phyloP scores from a whole-genome alignment of 2,888 invertebrate genomes.

The Plusia festucae region DNA sequence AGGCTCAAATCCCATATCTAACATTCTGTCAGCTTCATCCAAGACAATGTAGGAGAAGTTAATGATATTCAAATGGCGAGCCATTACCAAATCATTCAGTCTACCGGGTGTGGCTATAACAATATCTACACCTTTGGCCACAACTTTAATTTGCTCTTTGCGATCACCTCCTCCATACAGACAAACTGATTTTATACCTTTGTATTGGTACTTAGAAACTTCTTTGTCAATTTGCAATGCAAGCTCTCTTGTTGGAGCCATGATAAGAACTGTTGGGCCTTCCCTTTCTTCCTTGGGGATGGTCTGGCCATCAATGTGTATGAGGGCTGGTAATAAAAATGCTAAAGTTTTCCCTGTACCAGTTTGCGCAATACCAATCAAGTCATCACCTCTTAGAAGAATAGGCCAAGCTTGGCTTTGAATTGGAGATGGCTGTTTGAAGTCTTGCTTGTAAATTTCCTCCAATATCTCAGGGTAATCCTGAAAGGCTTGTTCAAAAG shows the following conservation, averaged over 20 bases:
- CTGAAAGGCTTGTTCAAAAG: constrained; percentile 95
- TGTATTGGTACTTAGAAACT: constrained; percentile 96
- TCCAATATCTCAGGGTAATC: constrained; percentile 95
- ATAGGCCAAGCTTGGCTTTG: constrained; percentile 99
- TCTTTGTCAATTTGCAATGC: constrained; percentile 98
- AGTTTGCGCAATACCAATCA: constrained; percentile 99
- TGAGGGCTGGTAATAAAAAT: constrained; percentile 96
- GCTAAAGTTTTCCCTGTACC: constrained; percentile 98
- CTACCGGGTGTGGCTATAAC: constrained; percentile 98
- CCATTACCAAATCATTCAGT: constrained; percentile 95
- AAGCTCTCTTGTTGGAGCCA: constrained; percentile 98
- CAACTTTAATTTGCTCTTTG: constrained; percentile 92
- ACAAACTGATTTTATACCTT: constrained; percentile 96
- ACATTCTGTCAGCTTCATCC: constrained; percentile 97
- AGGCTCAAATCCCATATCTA: constrained; percentile 96
- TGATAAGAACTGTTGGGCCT: constrained; percentile 96
- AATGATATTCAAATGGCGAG: constrained; percentile 92
- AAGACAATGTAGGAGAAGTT: constrained; percentile 96
- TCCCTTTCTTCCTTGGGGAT: constrained; percentile 92
- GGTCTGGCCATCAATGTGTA: constrained; percentile 96
- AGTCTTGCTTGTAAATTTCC: constrained; percentile 95
- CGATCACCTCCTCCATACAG: constrained; percentile 97
- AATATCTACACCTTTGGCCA: constrained; percentile 96
- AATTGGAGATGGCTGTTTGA: constrained; percentile 96
- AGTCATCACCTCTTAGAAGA: constrained; percentile 95